Evolutionary conservation across 92 coral and sea anemone genomes (phyloP), one percentile per base, ranked within the genome.

Genomic region (Micromussa lordhowensis): DNA sequence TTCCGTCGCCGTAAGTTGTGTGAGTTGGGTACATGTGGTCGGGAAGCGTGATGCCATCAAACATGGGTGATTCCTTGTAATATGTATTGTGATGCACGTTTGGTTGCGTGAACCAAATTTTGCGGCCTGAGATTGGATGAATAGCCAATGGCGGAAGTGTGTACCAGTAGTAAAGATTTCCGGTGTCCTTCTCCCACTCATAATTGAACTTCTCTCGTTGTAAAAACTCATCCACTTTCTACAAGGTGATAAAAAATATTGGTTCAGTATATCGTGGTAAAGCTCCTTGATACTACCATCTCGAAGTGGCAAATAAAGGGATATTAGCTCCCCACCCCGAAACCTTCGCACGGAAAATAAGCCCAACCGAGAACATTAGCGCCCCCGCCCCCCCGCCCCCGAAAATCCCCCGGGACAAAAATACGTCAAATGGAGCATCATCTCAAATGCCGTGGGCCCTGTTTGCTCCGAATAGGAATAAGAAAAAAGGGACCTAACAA

Each of bases 11-110:
- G 75, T 96, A 96, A 11, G 82, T 69, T 17, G 94, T 71, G 76
- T 94, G 98, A 16, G 97, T 94, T 22, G 97, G 96, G 88, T 91
- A 96, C 92, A 82, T 86, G 89, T 95, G 75, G 31, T 95, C 90
- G 0, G 94, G 93, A 57, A 95, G 81, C 7, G 83, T 82, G 26
- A 82, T 86, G 38, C 93, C 98, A 19, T 90, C 92, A 81, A 90
- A 96, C 98, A 96, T 94, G 15, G 99, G 98, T 13, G 98, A 96
- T 64, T 96, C 98, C 76, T 91, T 93, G 90, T 88, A 96, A 90
- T 93, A 96, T 18, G 99, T 87, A 85, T 95, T 90, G 86, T 96
- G 99, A 69, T 95, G 98, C 4, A 92, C 98, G 54, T 91, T 88
- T 15, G 94, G 91, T 82, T 96, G 98, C 57, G 91, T 96, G 77